phyloP scores from a whole-genome alignment of 2,888 invertebrate species.

The Adelognathus sp. region DNA sequence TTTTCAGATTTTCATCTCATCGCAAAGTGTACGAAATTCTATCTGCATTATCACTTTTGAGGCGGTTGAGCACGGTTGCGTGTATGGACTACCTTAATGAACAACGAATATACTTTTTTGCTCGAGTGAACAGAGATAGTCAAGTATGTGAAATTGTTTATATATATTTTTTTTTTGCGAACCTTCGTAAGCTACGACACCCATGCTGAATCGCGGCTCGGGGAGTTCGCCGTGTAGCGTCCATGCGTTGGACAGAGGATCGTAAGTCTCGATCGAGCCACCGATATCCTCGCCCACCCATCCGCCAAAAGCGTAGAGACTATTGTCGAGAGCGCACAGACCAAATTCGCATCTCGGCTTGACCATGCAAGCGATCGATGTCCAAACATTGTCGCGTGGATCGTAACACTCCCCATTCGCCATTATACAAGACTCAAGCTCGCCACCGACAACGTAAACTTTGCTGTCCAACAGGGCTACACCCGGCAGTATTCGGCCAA shows the following conservation, averaged over 20 bases:
- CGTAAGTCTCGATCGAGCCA: slow-evolving; percentile 93
- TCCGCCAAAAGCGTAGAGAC: slow-evolving; percentile 94
- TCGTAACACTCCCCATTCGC: slow-evolving; percentile 94
- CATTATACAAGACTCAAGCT: slow-evolving; percentile 93
- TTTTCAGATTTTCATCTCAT: too few species aligned
- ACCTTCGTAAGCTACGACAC: slow-evolving; percentile 92
- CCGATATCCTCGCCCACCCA: slow-evolving; percentile 97
- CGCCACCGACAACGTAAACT: slow-evolving; percentile 96
- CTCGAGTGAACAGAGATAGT: too few species aligned
- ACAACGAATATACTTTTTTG: too few species aligned
- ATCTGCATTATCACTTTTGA: too few species aligned
- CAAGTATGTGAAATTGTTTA: background rate
- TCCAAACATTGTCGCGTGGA: slow-evolving; percentile 85
- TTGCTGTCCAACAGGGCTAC: slow-evolving; percentile 92
- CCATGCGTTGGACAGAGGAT: slow-evolving; percentile 91
- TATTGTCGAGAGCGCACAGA: slow-evolving; percentile 91
- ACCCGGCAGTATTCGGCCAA: slow-evolving; percentile 93
- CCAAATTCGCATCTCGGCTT: slow-evolving; percentile 95
- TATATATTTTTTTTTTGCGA: slow-evolving; percentile 52
- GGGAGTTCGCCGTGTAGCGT: slow-evolving; percentile 89
- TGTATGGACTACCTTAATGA: too few species aligned
- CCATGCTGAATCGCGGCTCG: slow-evolving; percentile 95
- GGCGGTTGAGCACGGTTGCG: too few species aligned
- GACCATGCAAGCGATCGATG: slow-evolving; percentile 84
- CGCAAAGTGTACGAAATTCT: too few species aligned